Evolutionary conservation across 2,113 vertebrate species (phyloP).

Genomic region (Seriola quinqueradiata): DNA sequence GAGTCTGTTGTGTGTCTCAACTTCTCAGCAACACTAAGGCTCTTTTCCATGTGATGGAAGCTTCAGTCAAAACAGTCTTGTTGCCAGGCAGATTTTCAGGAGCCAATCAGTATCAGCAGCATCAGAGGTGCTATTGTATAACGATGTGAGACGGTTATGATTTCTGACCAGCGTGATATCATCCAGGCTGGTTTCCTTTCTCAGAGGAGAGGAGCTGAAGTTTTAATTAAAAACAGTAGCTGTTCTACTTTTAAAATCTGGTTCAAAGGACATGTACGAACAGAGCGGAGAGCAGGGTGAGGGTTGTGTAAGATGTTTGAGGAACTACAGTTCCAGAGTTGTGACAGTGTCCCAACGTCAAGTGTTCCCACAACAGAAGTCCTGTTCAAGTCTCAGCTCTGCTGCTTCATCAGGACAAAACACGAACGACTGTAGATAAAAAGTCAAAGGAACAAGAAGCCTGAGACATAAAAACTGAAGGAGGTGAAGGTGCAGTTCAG

Average conservation of each 20-base stretch:
- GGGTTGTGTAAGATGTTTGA: too few relatives aligned
- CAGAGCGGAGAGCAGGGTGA: too few relatives aligned
- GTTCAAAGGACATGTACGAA: too few relatives aligned
- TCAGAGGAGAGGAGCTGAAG: neutral
- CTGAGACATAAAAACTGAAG: too few relatives aligned
- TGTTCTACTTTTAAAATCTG: neutral
- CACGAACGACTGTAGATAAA: too few relatives aligned
- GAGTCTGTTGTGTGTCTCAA: neutral
- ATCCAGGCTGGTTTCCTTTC: neutral
- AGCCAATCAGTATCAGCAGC: slow-evolving; percentile 11
- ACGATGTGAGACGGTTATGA: neutral
- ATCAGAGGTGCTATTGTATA: slow-evolving; percentile 12
- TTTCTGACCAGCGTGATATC: neutral
- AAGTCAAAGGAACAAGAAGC: too few relatives aligned
- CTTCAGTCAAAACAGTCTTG: slow-evolving; percentile 29
- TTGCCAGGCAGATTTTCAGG: slow-evolving; percentile 31
- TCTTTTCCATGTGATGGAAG: slow-evolving; percentile 18
- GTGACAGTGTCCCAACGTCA: too few relatives aligned
- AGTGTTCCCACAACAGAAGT: too few relatives aligned
- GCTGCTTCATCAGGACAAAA: too few relatives aligned
- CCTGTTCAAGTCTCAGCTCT: too few relatives aligned
- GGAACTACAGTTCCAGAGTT: too few relatives aligned
- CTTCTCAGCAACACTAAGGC: neutral
- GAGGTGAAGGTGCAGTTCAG: too few relatives aligned
- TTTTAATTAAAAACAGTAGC: neutral